Base-by-base conservation (phyloP, 2,113 vertebrate genomes). In the Indicator maculatus region DNA sequence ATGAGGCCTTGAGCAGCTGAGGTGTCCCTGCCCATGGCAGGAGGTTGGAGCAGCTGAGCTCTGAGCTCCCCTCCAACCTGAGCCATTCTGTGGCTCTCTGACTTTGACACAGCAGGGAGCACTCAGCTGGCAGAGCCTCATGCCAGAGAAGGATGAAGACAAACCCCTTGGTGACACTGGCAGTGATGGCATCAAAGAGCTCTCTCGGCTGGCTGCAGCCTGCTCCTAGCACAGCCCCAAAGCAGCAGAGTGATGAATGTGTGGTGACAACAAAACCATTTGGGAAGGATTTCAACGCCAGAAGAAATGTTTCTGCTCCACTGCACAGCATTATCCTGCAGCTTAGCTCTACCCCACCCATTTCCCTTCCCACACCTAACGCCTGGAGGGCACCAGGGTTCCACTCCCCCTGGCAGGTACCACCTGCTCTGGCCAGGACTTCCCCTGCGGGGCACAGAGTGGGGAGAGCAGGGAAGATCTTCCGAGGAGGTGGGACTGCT, bases 261-360 rank as follows among this genome's bases (percentile, higher is more conserved):
- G 52, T 44, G 70, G 71, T 61, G 92, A 93, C 91, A 94, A 80
- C 89, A 87, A 70, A 82, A 93, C 71, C 71, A 93, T 31, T 75
- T 80, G 52, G 28, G 30, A 66, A 36, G 61, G 80, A 88, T 77
- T 96, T 83, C 61, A 84, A 94, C 31, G 70, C 1, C 0, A 95
- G n/a, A 73, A 93, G 71, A 80, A 59, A 65, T 75, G 47, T 89
- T 28, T 44, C 15, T 64, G 80, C 77, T 79, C 41, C 47, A 2
- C 12, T 94, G 70, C 91, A 91, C 79, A 69, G 95, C 94, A 93
- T 61, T 21, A 61, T 66, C 3, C 0, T 64, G 93, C 95, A 79
- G 18, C 82, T 88, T 61, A 89, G 70, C 61, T 67, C 80, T 61
- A 56, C 97, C 85, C 96, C 96, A 97, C 97, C 98, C 94, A 89